Evolutionary conservation across 1,140 invertebrate species (phyloP).

Genomic region (Aphelenchoides fujianensis): DNA sequence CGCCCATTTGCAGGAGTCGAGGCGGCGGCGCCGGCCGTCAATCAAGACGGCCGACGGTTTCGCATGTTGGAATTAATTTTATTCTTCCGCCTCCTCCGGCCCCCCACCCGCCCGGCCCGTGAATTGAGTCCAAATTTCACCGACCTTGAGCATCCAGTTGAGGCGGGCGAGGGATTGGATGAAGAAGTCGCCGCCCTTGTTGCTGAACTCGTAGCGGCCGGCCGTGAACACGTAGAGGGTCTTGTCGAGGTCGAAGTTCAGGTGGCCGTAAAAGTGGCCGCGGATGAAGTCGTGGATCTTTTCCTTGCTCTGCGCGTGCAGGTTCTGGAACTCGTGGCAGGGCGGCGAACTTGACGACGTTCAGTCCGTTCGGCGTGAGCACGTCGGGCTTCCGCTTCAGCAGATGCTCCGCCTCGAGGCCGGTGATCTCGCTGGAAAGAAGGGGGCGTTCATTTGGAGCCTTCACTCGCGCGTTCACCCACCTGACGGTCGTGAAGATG

Average conservation of each 20-base stretch:
- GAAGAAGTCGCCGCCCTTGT: constrained; percentile 98
- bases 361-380: constrained; percentile 96
- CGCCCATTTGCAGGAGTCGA: background rate
- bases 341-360: constrained; percentile 97
- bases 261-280: constrained; percentile 92
- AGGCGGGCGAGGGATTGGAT: constrained; percentile 91
- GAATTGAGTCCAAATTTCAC: no score
- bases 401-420: constrained; percentile 87
- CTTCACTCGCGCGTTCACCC: background rate
- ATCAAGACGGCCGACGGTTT: background rate
- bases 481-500: constrained; percentile 86
- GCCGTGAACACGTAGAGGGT: constrained; percentile 98
- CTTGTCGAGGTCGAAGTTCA: constrained; percentile 95
- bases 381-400: constrained; percentile 92
- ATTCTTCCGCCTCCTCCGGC: background rate
- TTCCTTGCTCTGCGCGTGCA: constrained; percentile 93
- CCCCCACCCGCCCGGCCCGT: no score
- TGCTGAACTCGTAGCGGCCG: constrained; percentile 96
- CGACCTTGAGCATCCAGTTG: constrained; percentile 90
- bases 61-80: background rate
- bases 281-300: constrained; percentile 97
- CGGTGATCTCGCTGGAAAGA: constrained; percentile 86
- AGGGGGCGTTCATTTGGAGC: background rate
- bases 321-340: constrained; percentile 98
- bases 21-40: background rate